phyloP scores from a whole-genome alignment of 1,140 invertebrate genomes.

The Chelonus insularis region DNA sequence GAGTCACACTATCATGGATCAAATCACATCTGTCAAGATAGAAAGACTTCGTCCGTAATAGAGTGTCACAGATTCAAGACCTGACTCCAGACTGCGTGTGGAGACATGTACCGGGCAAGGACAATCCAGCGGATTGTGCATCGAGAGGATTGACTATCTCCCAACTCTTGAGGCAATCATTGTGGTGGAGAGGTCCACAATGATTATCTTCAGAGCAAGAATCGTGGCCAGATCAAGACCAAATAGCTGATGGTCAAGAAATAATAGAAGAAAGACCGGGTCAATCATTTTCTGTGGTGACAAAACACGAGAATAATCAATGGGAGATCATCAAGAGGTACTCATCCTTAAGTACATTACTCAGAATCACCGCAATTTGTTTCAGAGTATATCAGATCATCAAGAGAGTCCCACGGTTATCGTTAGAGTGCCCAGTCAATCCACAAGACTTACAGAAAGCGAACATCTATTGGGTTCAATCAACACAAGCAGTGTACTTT shows the following conservation, averaged over 20 bases:
- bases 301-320: neutral
- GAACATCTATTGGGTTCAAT: neutral
- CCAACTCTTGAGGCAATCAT: neutral
- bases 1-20: neutral
- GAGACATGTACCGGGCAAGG: too few relatives aligned
- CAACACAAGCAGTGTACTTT: neutral
- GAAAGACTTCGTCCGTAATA: neutral
- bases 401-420: too few relatives aligned
- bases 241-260: too few relatives aligned
- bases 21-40: neutral
- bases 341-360: neutral
- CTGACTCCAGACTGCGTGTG: too few relatives aligned
- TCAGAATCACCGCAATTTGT: neutral
- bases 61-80: neutral
- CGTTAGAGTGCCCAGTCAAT: neutral
- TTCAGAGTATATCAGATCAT: neutral
- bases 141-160: neutral
- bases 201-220: neutral
- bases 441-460: neutral
- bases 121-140: too few relatives aligned
- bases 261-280: neutral
- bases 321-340: neutral
- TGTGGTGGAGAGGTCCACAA: conserved; percentile 7
- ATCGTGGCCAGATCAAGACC: neutral
- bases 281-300: neutral